phyloP scores from a whole-genome alignment of 2,888 invertebrate genomes.

The Melanargia galathea region DNA sequence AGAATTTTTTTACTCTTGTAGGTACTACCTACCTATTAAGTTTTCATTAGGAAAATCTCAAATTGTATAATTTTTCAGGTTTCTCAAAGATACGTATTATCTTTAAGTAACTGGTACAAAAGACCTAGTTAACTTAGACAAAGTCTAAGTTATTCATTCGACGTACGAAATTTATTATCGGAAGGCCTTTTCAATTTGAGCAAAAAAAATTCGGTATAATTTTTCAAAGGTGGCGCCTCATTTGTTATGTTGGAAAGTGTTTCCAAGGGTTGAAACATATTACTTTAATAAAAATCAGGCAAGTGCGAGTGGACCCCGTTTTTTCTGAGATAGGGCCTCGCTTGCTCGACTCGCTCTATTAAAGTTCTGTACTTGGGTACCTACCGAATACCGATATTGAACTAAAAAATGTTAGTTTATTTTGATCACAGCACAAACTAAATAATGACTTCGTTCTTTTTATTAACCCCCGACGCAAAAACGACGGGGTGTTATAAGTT shows the following conservation, averaged over 20 bases:
- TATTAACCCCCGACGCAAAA: too few relatives aligned
- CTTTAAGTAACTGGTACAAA: not conserved
- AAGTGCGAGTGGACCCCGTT: too few relatives aligned
- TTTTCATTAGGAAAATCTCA: not conserved
- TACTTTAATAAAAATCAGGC: not conserved
- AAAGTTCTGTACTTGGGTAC: too few relatives aligned
- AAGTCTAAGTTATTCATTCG: constrained; percentile 8
- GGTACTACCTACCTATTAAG: too few relatives aligned
- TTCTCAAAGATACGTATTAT: not conserved
- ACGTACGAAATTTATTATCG: not conserved
- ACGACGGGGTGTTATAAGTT: too few relatives aligned
- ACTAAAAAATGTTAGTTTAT: too few relatives aligned
- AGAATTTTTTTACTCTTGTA: not conserved
- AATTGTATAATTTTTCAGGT: not conserved
- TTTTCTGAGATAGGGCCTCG: too few relatives aligned
- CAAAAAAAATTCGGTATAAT: constrained; percentile 25
- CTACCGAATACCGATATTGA: too few relatives aligned
- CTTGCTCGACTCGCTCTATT: too few relatives aligned
- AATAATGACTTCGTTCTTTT: too few relatives aligned
- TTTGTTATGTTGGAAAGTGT: constrained; percentile 17
- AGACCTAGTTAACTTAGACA: too few relatives aligned
- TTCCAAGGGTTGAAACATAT: not conserved
- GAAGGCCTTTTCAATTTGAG: constrained; percentile 19
- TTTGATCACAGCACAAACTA: too few relatives aligned
- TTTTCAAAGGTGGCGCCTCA: constrained; percentile 22